Evolutionary conservation across 2,113 vertebrate species (phyloP).

Genomic region (Picathartes gymnocephalus): DNA sequence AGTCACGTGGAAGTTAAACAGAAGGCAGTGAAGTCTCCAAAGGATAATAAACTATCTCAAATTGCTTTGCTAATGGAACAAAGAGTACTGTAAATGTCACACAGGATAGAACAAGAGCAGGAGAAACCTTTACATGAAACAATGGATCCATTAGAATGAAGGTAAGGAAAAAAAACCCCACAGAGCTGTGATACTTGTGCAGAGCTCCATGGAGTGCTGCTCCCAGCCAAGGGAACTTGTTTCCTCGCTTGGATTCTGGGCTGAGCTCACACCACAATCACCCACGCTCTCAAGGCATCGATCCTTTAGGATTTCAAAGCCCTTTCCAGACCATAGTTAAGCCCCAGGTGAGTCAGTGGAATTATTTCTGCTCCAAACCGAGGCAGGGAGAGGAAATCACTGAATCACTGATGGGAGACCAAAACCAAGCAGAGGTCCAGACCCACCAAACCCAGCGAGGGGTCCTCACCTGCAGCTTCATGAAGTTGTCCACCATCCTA

Average conservation of each 20-base stretch:
- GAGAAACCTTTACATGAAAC: slow-evolving; percentile 13
- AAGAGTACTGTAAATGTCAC: slow-evolving; percentile 56
- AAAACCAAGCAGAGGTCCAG: background rate
- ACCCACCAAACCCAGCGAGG: background rate
- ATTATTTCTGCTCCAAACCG: background rate
- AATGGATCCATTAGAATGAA: slow-evolving; percentile 28
- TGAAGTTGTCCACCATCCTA: background rate
- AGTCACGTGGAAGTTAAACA: slow-evolving; percentile 46
- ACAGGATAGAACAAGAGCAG: background rate
- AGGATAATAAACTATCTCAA: slow-evolving; percentile 48
- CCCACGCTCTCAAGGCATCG: background rate
- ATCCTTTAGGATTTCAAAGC: background rate
- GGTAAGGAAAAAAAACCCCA: background rate
- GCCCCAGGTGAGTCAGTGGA: background rate
- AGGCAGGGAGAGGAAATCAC: background rate
- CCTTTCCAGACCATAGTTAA: background rate
- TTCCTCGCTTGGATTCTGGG: background rate
- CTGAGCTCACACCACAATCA: background rate
- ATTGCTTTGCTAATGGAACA: slow-evolving; percentile 62
- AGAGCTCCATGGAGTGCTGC: background rate
- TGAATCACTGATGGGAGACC: background rate
- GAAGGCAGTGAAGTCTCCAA: slow-evolving; percentile 19
- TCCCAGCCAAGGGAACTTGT: background rate
- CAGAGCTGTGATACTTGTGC: background rate
- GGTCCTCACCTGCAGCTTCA: background rate